phyloP scores from a whole-genome alignment of 2,888 invertebrate genomes.

The Aleiodes leptofemur region DNA sequence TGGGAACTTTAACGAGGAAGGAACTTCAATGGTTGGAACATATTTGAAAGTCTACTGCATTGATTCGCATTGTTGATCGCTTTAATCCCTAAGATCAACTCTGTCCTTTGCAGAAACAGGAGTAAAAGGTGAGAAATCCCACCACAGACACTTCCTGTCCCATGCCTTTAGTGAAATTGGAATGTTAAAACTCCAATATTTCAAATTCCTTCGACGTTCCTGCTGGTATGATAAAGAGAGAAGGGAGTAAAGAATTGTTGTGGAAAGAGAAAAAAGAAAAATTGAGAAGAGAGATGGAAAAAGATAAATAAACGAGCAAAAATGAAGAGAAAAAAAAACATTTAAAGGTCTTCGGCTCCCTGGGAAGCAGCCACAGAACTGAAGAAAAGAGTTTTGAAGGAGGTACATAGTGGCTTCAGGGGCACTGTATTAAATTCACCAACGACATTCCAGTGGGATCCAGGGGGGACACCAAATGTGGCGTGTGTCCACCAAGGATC shows the following conservation, averaged over 20 bases:
- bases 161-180: slow-evolving; percentile 16
- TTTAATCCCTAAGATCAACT: not conserved
- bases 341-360: slow-evolving; percentile 19
- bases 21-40: too few species aligned
- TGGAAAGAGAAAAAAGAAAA: slow-evolving; percentile 2
- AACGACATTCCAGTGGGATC: slow-evolving; percentile 60
- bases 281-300: not conserved
- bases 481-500: slow-evolving; percentile 44
- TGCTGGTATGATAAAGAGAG: slow-evolving; percentile 14
- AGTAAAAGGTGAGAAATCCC: slow-evolving; percentile 23
- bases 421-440: slow-evolving; percentile 60
- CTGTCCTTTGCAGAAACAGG: not conserved
- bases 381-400: slow-evolving; percentile 27
- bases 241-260: slow-evolving; percentile 22
- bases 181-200: slow-evolving; percentile 51
- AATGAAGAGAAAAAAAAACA: slow-evolving; percentile 10
- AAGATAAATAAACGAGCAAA: slow-evolving; percentile 18
- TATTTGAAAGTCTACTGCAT: too few species aligned
- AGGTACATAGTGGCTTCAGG: slow-evolving; percentile 44
- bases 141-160: slow-evolving; percentile 8
- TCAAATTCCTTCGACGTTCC: slow-evolving; percentile 45
- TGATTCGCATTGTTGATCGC: not conserved
- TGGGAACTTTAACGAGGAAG: too few species aligned
- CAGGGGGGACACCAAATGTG: slow-evolving; percentile 58
- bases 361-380: slow-evolving; percentile 29